These are phyloP conservation scores for Drosophila buzzatii DNA, from an alignment of 2,888 invertebrate species.

Conservation along the genomic window DNA sequence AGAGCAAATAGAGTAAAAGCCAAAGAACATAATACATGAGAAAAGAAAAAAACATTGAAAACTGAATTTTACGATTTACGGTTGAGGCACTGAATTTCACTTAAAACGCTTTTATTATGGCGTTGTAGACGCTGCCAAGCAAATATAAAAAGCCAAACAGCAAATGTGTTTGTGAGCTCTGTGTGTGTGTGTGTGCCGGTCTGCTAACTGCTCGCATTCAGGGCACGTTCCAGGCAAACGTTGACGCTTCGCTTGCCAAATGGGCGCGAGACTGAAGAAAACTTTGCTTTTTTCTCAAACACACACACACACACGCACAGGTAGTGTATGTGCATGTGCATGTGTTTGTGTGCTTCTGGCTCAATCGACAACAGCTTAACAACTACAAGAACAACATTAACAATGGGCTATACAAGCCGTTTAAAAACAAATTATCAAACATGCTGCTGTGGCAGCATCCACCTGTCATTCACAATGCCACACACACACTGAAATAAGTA, in stretches of 20 bases:
- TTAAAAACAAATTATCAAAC: conserved; percentile 80
- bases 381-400: conserved; percentile 39
- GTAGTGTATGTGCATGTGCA: conserved; percentile 36
- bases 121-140: conserved; percentile 38
- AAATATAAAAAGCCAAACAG: conserved; percentile 38
- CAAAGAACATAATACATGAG: conserved; percentile 24
- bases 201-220: conserved; percentile 69
- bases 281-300: conserved; percentile 55
- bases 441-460: conserved; percentile 62
- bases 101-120: conserved; percentile 78
- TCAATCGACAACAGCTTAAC: conserved; percentile 62
- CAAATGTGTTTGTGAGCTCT: conserved; percentile 17
- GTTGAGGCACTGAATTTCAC: conserved; percentile 76
- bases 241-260: conserved; percentile 75
- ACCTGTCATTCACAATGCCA: conserved; percentile 64
- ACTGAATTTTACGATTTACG: conserved; percentile 77
- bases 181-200: conserved; percentile 38
- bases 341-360: conserved; percentile 56
- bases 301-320: conserved; percentile 16
- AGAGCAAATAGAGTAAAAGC: conserved; percentile 29
- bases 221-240: conserved; percentile 70
- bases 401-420: conserved; percentile 60
- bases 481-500: conserved; percentile 40
- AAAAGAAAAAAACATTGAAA: conserved; percentile 71
- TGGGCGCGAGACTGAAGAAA: conserved; percentile 55